These are phyloP conservation scores for Serranus cabrilla DNA, from an alignment of 2,797 vertebrate genomes.

Conservation along the genomic window DNA sequence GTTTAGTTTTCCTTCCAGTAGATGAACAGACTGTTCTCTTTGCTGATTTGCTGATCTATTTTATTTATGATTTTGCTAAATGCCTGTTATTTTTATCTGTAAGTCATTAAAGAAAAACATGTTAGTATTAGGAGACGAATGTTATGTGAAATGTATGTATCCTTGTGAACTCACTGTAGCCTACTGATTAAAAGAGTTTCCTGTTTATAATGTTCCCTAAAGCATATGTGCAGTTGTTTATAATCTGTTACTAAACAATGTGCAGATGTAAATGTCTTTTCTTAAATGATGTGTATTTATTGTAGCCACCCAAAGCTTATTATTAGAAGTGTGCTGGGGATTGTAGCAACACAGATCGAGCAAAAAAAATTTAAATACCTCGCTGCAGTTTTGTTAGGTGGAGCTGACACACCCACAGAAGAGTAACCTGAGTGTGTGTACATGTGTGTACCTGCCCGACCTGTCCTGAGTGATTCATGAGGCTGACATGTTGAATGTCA, in stretches of 20 bases:
- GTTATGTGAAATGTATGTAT: not conserved
- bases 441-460: conserved; percentile 77
- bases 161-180: not conserved
- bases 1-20: conserved; percentile 16
- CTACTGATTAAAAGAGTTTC: conserved; percentile 6
- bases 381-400: conserved; percentile 41
- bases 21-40: conserved; percentile 9
- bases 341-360: conserved; percentile 15
- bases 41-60: not conserved
- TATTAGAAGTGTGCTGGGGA: not conserved
- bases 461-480: conserved; percentile 60
- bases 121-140: not conserved
- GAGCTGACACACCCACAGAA: conserved; percentile 66
- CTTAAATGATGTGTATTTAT: not conserved
- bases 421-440: conserved; percentile 42
- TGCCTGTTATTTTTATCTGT: not conserved
- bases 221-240: not conserved
- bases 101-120: not conserved
- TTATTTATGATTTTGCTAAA: not conserved
- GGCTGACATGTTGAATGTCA: conserved; percentile 40
- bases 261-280: not conserved
- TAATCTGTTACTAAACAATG: not conserved
- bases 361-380: not conserved
- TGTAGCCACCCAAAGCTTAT: not conserved
- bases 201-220: not conserved